Conservation (phyloP, 1,140 invertebrate genomes). For the Drosophila jambulina region DNA sequence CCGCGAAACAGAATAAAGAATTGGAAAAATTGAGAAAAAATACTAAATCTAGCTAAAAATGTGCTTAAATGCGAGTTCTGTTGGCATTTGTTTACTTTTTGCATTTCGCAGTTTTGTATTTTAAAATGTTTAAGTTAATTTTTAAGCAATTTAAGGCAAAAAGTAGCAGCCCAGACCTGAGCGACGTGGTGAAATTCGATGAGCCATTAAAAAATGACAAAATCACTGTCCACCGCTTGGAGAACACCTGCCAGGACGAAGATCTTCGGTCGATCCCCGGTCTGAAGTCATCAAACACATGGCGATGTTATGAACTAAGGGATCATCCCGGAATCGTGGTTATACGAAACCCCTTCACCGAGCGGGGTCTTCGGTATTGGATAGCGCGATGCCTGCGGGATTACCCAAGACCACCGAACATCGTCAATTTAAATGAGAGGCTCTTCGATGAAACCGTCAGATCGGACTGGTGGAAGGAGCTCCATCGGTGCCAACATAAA, state of each 20-base stretch:
- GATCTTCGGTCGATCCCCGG: slow-evolving; percentile 9
- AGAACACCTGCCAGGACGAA: not conserved
- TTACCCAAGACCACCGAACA: slow-evolving; percentile 91
- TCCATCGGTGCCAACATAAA: slow-evolving; percentile 85
- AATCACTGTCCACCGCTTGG: slow-evolving; percentile 14
- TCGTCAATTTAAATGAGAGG: slow-evolving; percentile 89
- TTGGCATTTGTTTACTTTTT: not conserved
- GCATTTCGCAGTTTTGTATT: not conserved
- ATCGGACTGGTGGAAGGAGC: slow-evolving; percentile 84
- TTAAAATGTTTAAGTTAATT: slow-evolving; percentile 85
- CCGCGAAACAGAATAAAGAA: no score
- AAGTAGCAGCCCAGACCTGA: slow-evolving; percentile 85
- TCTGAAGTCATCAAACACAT: slow-evolving; percentile 86
- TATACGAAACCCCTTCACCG: slow-evolving; percentile 94
- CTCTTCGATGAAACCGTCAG: slow-evolving; percentile 48
- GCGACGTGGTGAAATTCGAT: slow-evolving; percentile 86
- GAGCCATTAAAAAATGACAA: slow-evolving; percentile 22
- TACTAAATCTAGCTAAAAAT: not conserved
- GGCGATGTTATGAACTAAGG: slow-evolving; percentile 87
- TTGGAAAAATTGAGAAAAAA: not conserved
- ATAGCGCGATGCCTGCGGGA: slow-evolving; percentile 91
- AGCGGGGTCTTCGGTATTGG: slow-evolving; percentile 92
- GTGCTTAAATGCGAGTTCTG: not conserved
- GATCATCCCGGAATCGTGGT: slow-evolving; percentile 90
- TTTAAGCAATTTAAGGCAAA: slow-evolving; percentile 88